Evolutionary conservation across 2,113 vertebrate genomes (phyloP).

Genomic region (Chitala chitala): DNA sequence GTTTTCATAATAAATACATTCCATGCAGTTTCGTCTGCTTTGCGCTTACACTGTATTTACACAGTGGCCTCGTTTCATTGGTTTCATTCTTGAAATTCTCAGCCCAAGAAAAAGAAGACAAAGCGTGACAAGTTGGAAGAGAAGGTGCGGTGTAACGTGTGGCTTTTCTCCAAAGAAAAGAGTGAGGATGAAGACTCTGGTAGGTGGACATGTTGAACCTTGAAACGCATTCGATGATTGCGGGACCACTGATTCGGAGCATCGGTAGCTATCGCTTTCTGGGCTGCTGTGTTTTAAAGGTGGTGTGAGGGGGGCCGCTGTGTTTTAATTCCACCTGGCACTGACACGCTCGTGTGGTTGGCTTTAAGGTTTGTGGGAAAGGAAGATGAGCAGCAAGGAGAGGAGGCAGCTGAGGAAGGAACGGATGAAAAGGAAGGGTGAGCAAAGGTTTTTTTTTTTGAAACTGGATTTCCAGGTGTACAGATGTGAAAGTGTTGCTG

Average conservation of each 20-base stretch:
- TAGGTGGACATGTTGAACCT: not conserved
- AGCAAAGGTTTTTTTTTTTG: too few relatives aligned
- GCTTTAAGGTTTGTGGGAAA: conserved; percentile 52
- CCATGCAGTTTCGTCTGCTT: too few relatives aligned
- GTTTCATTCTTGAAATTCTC: too few relatives aligned
- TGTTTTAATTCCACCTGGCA: not conserved
- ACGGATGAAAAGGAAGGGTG: conserved; percentile 54
- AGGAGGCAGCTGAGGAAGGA: conserved; percentile 53
- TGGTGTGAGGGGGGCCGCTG: not conserved
- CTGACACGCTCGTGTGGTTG: not conserved
- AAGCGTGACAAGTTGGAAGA: conserved; percentile 9
- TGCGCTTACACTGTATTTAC: too few relatives aligned
- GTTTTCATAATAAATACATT: too few relatives aligned
- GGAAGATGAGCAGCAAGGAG: conserved; percentile 54
- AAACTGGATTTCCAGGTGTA: not conserved
- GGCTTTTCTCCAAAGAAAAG: conserved; percentile 18
- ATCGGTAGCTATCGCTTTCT: too few relatives aligned
- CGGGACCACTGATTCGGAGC: too few relatives aligned
- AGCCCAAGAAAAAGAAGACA: conserved; percentile 33
- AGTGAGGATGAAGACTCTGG: conserved; percentile 24
- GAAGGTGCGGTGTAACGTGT: conserved; percentile 13
- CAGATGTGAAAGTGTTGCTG: not conserved
- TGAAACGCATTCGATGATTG: too few relatives aligned
- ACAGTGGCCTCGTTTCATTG: too few relatives aligned
- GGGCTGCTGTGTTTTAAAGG: too few relatives aligned